Conservation (phyloP, 2,888 invertebrate genomes). For the Operophtera brumata region DNA sequence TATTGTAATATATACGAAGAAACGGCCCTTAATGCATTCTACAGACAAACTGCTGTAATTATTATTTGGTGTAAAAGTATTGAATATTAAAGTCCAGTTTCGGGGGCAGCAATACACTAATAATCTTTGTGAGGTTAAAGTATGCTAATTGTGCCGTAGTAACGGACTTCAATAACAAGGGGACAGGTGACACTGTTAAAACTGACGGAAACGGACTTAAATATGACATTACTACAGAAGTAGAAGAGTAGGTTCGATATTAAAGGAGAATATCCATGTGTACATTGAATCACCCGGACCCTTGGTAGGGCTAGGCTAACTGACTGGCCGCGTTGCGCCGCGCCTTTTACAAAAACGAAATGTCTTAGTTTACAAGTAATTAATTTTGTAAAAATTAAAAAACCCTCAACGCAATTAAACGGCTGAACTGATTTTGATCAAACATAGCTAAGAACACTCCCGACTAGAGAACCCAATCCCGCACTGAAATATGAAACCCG, state of each 20-base stretch:
- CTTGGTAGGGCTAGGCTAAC: too few species aligned
- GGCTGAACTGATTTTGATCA: too few species aligned
- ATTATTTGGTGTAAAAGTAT: constrained; percentile 78
- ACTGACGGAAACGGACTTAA: constrained; percentile 63
- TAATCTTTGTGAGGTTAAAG: constrained; percentile 62
- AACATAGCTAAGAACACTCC: too few species aligned
- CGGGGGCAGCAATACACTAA: constrained; percentile 63
- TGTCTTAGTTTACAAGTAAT: too few species aligned
- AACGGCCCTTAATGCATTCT: constrained; percentile 67
- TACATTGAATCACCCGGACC: too few species aligned
- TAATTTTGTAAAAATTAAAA: too few species aligned
- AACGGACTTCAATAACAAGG: constrained; percentile 52
- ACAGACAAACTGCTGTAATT: constrained; percentile 68
- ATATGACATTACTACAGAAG: constrained; percentile 43
- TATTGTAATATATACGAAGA: constrained; percentile 71
- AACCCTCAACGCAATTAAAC: too few species aligned
- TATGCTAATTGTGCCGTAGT: constrained; percentile 68
- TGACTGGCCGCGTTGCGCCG: too few species aligned
- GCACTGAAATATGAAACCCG: too few species aligned
- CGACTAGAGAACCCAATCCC: too few species aligned
- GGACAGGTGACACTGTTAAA: constrained; percentile 67
- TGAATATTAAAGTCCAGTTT: constrained; percentile 66
- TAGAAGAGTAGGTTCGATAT: constrained; percentile 2
- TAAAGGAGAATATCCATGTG: not conserved
- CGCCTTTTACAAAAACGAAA: too few species aligned